Base-by-base conservation (phyloP, 2,888 invertebrate genomes). In the Eristalinus sepulchralis region DNA sequence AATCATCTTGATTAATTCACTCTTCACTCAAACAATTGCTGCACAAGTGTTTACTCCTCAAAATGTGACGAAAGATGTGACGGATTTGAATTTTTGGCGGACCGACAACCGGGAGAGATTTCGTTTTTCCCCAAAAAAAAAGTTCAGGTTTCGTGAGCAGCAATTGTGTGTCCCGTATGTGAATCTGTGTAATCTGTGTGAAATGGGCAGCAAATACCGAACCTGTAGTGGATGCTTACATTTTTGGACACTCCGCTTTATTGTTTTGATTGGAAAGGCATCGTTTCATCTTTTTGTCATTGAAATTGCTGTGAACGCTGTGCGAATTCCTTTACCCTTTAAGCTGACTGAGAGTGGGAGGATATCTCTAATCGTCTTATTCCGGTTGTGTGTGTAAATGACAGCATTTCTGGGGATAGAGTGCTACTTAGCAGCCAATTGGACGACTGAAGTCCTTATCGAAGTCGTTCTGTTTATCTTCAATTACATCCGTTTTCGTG, bases 331-430 rank as follows among this genome's bases (percentile, higher is more conserved):
- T 47, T 47, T 8, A 47, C 47, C 47, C 47, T 17, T 27, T 27
- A 5, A 27, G 27, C 27, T 60, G 36, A 24, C 60, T 60, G 60
- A 27, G 70, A 66, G 72, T 64, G 73, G 67, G 47, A 63, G 62
- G 78, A 22, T 68, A 73, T 62, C 62, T 55, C 47, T 75, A 83
- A 83, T 83, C 83, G 67, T 67, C 72, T 68, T 67, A 83, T 75
- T 73, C 79, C 83, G 68, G 79, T 79, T 83, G 70, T 63, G 57
- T 73, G 72, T 17, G 47, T 1, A n/a, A 17, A 17, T 17, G 17
- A 17, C 8, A n/a, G 17, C 17, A 47, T 47, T 8, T n/a, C 39
- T n/a, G 39, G 39, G 13, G 39, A 39, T n/a, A n/a, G 17, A 47
- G 47, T 47, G 47, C 17, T 17, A 47, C 47, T 47, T 17, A 47